phyloP scores from a whole-genome alignment of 53 echinoderm and acorn worm species.

The Holothuria leucospilota region DNA sequence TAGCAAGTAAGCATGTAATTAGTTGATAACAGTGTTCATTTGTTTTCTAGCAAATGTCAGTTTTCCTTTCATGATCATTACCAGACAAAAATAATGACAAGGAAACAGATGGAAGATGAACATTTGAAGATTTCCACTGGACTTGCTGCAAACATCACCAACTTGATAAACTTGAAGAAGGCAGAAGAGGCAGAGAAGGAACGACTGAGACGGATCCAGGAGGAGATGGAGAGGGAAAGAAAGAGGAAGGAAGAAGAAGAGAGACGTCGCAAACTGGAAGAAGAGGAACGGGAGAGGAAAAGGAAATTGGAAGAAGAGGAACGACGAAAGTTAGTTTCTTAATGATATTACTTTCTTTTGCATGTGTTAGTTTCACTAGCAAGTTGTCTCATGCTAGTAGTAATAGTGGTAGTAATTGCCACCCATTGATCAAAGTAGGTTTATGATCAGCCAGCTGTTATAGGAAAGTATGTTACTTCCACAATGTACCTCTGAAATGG shows the following conservation, averaged over 20 bases:
- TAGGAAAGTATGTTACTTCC: no score
- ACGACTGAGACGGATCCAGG: slow-evolving; percentile 77
- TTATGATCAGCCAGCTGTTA: no score
- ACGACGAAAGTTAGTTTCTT: slow-evolving; percentile 65
- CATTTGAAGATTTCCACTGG: slow-evolving; percentile 80
- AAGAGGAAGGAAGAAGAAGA: slow-evolving; percentile 90
- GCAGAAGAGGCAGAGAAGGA: slow-evolving; percentile 80
- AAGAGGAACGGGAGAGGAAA: slow-evolving; percentile 75
- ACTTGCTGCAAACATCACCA: slow-evolving; percentile 75
- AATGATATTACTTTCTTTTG: background rate
- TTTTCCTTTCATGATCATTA: background rate
- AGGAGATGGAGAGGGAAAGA: slow-evolving; percentile 97
- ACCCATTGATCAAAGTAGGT: no score
- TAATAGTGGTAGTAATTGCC: no score
- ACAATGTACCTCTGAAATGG: no score
- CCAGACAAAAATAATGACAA: slow-evolving; percentile 81
- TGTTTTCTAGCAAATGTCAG: no score
- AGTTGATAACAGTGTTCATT: no score
- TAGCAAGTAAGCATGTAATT: background rate
- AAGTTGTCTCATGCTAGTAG: no score
- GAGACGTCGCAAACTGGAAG: slow-evolving; percentile 79
- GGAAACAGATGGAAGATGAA: slow-evolving; percentile 89
- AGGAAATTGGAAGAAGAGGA: slow-evolving; percentile 88
- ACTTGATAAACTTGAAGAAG: slow-evolving; percentile 87
- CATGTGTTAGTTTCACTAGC: background rate